Evolutionary conservation across 2,888 invertebrate genomes (phyloP).

Genomic region (Pogonocherus hispidulus): DNA sequence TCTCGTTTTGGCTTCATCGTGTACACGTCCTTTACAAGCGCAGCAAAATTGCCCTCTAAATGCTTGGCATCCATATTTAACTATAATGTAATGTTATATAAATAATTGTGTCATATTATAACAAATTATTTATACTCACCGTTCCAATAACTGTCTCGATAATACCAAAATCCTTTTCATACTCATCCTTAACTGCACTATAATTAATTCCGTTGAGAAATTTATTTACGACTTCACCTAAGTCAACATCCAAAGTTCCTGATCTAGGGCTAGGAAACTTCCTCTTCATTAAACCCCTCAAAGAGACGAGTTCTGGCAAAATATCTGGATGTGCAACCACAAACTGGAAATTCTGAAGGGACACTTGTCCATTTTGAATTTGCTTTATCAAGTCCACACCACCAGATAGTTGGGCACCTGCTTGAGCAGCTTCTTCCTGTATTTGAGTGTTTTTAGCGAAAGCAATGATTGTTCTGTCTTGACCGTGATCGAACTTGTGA

Average conservation of each 20-base stretch:
- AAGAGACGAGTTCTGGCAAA: slow-evolving; percentile 79
- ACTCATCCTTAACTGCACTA: slow-evolving; percentile 76
- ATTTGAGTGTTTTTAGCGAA: slow-evolving; percentile 80
- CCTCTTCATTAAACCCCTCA: slow-evolving; percentile 84
- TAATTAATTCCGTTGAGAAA: slow-evolving; percentile 82
- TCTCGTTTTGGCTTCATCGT: slow-evolving; percentile 76
- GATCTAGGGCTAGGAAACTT: slow-evolving; percentile 79
- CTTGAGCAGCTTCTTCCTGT: slow-evolving; percentile 74
- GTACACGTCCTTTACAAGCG: slow-evolving; percentile 77
- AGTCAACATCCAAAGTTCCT: slow-evolving; percentile 79
- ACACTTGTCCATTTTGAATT: slow-evolving; percentile 81
- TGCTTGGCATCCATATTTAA: slow-evolving; percentile 80
- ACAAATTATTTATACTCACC: slow-evolving; percentile 69
- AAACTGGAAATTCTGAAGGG: slow-evolving; percentile 76
- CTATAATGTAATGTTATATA: too few relatives aligned
- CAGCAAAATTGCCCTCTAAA: slow-evolving; percentile 81
- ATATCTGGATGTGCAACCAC: slow-evolving; percentile 86
- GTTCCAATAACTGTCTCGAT: slow-evolving; percentile 79
- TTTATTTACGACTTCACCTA: slow-evolving; percentile 74
- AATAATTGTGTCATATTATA: too few relatives aligned
- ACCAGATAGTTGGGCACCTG: slow-evolving; percentile 82
- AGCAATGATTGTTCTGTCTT: slow-evolving; percentile 78
- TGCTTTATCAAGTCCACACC: slow-evolving; percentile 82
- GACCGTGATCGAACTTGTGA: slow-evolving; percentile 78
- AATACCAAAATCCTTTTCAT: slow-evolving; percentile 80